Conservation (phyloP, 2,113 vertebrate species). For the Chloebia gouldiae region DNA sequence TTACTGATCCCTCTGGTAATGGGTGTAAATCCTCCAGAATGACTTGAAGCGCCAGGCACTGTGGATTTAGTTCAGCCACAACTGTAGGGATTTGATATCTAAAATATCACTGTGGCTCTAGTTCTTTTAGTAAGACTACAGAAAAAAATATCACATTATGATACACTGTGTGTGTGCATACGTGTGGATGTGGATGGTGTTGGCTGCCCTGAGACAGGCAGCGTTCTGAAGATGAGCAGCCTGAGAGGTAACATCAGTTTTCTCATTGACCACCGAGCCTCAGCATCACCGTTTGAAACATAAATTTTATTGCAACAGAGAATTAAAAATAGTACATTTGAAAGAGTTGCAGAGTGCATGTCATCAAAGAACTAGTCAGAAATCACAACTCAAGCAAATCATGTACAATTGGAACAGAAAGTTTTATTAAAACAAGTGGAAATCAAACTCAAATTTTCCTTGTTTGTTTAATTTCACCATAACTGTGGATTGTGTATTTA, state of each 20-base stretch:
- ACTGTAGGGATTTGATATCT: not conserved
- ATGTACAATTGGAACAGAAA: constrained; percentile 71
- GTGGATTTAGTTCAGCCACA: not conserved
- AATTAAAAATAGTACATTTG: constrained; percentile 78
- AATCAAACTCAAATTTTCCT: constrained; percentile 67
- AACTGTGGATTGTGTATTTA: constrained; percentile 80
- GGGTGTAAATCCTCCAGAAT: not conserved
- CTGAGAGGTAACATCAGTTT: not conserved
- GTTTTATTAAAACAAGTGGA: constrained; percentile 73
- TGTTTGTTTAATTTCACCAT: constrained; percentile 70
- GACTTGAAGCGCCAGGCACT: accelerated
- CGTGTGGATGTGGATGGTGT: accelerated
- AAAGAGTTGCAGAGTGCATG: constrained; percentile 38
- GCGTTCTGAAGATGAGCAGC: not conserved
- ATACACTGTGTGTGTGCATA: not conserved
- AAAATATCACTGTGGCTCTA: not conserved
- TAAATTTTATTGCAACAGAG: constrained; percentile 78
- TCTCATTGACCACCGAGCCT: constrained; percentile 37
- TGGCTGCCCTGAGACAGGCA: not conserved
- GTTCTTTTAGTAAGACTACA: not conserved
- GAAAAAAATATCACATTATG: not conserved
- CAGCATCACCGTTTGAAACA: constrained; percentile 69
- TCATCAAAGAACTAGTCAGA: constrained; percentile 58
- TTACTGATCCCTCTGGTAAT: not conserved
- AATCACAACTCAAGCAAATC: constrained; percentile 70